Base-by-base conservation (phyloP, 2,113 vertebrate species). In the Dasyornis broadbenti region DNA sequence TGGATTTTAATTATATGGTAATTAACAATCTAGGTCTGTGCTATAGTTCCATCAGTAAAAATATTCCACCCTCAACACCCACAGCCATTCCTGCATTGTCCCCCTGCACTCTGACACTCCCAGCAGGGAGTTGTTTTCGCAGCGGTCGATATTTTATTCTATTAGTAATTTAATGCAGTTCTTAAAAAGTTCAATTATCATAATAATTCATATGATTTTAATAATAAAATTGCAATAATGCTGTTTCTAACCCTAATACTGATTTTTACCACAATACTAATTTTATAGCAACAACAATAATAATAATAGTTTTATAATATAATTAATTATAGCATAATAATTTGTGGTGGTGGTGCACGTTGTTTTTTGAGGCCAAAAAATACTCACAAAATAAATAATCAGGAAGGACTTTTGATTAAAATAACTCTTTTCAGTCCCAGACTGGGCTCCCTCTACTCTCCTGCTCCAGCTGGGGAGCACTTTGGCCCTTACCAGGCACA, bases 401-500 rank as follows among this genome's bases (percentile, higher is more conserved):
- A 4, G 61, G 27, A 22, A 22, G 49, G 61, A 27, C 6, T 54
- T 59, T 17, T 11, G 28, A 30, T 50, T 8, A 21, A 76, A 45
- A 33, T 7, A 14, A 12, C 10, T 35, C 8, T 19, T 40, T 18
- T 2, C 20, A 49, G 33, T 24, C 11, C 40, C 44, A 40, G 8
- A 0, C 24, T 30, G 10, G 1, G 9, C 15, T 24, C 21, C 0
- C 4, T n/a, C 6, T 53, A 39, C 50, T 28, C 6, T 44, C 37
- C 6, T 1, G 30, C 66, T 76, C 65, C 0, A 0, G 3, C 28
- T 5, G 79, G 66, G 40, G 31, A n/a, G 0, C 2, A 2, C 14
- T 72, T 47, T 40, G 15, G 68, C 83, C 47, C 80, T 77, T 53
- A 18, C 20, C 68, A 45, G 45, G 80, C 76, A 39, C 39, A 7